phyloP scores from a whole-genome alignment of 2,888 invertebrate species.

The Odontomyia ornata region DNA sequence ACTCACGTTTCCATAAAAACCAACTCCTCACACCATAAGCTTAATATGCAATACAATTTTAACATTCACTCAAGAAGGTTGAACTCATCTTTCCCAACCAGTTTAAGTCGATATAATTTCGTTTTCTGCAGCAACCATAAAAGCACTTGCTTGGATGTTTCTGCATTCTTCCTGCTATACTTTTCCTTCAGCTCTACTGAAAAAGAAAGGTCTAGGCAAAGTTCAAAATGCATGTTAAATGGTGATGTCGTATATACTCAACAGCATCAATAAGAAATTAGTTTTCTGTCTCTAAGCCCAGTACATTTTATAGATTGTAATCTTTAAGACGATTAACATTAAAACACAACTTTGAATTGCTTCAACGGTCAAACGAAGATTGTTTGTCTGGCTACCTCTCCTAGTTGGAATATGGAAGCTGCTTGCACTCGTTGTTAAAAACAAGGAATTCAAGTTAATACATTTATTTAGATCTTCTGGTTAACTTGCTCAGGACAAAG shows the following conservation, averaged over 20 bases:
- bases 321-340: slow-evolving; percentile 11
- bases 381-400: background rate
- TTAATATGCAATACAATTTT: background rate
- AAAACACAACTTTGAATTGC: background rate
- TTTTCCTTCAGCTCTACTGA: background rate
- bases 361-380: background rate
- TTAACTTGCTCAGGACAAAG: slow-evolving; percentile 9
- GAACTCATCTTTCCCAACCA: background rate
- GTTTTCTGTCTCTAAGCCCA: background rate
- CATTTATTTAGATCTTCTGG: background rate
- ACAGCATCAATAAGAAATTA: slow-evolving; percentile 10
- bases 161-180: background rate
- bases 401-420: background rate
- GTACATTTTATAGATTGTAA: background rate
- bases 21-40: background rate
- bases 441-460: too few relatives aligned
- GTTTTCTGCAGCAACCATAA: background rate
- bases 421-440: too few relatives aligned
- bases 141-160: background rate
- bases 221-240: slow-evolving; percentile 16
- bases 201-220: slow-evolving; percentile 44
- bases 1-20: slow-evolving; percentile 3
- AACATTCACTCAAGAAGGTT: background rate
- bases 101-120: background rate
- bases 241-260: background rate